These are phyloP conservation scores for Drosophila azteca DNA, from an alignment of 1,140 invertebrate genomes.

Conservation along the genomic window DNA sequence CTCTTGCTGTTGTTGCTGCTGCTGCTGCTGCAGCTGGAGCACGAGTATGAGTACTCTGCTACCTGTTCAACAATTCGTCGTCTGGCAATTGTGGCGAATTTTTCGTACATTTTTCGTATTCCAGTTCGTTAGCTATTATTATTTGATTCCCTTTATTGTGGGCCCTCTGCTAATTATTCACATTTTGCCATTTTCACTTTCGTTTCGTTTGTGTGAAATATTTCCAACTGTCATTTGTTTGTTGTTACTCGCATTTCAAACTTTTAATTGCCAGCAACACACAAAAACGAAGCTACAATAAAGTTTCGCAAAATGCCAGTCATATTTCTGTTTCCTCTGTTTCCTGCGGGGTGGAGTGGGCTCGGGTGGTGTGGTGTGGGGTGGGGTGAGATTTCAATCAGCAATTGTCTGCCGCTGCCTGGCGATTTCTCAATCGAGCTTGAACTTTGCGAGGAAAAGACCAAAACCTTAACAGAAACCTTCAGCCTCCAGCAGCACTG, in stretches of 20 bases:
- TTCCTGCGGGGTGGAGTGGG: slow-evolving; percentile 53
- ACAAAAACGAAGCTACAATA: slow-evolving; percentile 53
- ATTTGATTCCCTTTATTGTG: slow-evolving; percentile 67
- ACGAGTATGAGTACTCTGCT: neutral
- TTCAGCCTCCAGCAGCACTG: slow-evolving; percentile 19
- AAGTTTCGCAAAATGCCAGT: slow-evolving; percentile 77
- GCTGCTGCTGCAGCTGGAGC: slow-evolving; percentile 17
- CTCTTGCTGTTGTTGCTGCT: slow-evolving; percentile 20
- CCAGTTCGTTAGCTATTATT: slow-evolving; percentile 73
- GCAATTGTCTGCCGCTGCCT: slow-evolving; percentile 48
- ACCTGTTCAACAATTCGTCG: slow-evolving; percentile 40
- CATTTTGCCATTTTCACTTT: slow-evolving; percentile 80
- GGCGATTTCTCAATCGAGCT: slow-evolving; percentile 62
- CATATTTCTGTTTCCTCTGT: slow-evolving; percentile 58
- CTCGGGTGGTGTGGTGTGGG: neutral
- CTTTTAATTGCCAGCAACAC: slow-evolving; percentile 68
- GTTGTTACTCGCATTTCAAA: slow-evolving; percentile 76
- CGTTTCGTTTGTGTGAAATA: slow-evolving; percentile 78
- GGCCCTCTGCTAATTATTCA: slow-evolving; percentile 73
- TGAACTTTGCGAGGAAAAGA: slow-evolving; percentile 47
- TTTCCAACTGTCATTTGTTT: slow-evolving; percentile 73
- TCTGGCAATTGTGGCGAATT: slow-evolving; percentile 66
- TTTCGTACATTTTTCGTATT: slow-evolving; percentile 72
- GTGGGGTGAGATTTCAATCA: slow-evolving; percentile 53
- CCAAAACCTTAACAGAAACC: slow-evolving; percentile 23